Base-by-base conservation (phyloP, 1,140 invertebrate species). In the Sipha flava region DNA sequence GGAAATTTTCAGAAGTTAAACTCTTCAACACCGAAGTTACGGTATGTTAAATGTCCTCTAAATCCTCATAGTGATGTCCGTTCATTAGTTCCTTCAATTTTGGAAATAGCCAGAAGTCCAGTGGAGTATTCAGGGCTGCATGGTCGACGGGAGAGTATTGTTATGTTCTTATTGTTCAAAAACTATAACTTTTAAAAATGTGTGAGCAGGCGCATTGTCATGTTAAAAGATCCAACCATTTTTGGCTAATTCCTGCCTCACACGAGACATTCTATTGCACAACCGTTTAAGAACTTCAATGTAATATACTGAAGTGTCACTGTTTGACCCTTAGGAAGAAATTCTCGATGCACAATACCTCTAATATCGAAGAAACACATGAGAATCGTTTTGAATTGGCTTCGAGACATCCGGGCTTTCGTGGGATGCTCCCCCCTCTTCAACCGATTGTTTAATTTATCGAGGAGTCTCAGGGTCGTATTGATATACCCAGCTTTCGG, bases 361-460 rank as follows among this genome's bases (percentile, higher is more conserved):
- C 72, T 72, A 16, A 26, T 57, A 79, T 85, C 81, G 70, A 85
- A 85, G 80, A 84, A 85, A 82, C n/a, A n/a, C n/a, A n/a, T n/a
- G n/a, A n/a, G n/a, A n/a, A n/a, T n/a, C n/a, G n/a, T n/a, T n/a
- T 75, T 45, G 80, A 83, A 83, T 72, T 26, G n/a, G n/a, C n/a
- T n/a, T n/a, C n/a, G n/a, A n/a, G n/a, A n/a, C n/a, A n/a, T n/a
- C 34, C 31, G 29, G 43, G 43, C 34, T 72, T 43, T 72, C 18
- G 29, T 72, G 2, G 68, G 68, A 10, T 31, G 59, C 23, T 64
- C 59, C 9, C 37, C 45, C n/a, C n/a, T n/a, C n/a, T n/a, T 47
- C 14, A 16, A 47, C 45, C 5, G 5, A 47, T 12, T 47, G 6
- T 47, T 47, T 47, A 2, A 10, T 47, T 12, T 47, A 16, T 47